Evolutionary conservation across 2,113 vertebrate genomes (phyloP).

Genomic region (Oxyura jamaicensis): DNA sequence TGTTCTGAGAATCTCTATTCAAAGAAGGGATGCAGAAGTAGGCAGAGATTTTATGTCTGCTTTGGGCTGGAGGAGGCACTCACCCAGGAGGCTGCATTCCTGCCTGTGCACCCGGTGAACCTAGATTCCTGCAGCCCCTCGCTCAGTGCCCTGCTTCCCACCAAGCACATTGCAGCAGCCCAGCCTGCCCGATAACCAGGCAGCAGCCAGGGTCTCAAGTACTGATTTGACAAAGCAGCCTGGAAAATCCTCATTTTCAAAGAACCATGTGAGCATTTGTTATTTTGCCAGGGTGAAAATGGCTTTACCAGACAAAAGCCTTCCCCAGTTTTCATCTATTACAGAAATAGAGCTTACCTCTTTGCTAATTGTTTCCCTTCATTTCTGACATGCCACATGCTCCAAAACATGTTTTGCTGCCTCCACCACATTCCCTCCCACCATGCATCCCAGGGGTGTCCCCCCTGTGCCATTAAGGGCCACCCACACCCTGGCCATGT

Average conservation of each 20-base stretch:
- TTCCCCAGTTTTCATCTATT: not conserved
- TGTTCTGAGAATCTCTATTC: not conserved
- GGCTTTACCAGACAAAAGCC: not conserved
- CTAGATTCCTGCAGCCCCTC: not conserved
- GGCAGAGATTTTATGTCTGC: not conserved
- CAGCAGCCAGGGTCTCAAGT: not conserved
- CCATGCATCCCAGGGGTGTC: accelerated
- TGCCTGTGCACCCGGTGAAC: not conserved
- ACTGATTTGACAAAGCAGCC: not conserved
- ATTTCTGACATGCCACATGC: not conserved
- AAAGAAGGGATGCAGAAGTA: not conserved
- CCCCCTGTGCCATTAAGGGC: not conserved
- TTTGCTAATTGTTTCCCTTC: not conserved
- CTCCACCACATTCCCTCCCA: not conserved
- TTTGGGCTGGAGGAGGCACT: not conserved
- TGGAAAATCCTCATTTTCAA: not conserved
- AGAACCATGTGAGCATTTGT: not conserved
- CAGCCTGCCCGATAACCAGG: not conserved
- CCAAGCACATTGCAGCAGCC: not conserved
- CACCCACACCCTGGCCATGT: not conserved
- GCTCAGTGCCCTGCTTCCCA: not conserved
- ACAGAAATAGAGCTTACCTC: not conserved
- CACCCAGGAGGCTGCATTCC: not conserved
- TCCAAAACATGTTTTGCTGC: not conserved
- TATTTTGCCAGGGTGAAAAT: not conserved